Evolutionary conservation across 1,140 invertebrate species (phyloP).

Genomic region (Pseudomyrmex cubaensis): DNA sequence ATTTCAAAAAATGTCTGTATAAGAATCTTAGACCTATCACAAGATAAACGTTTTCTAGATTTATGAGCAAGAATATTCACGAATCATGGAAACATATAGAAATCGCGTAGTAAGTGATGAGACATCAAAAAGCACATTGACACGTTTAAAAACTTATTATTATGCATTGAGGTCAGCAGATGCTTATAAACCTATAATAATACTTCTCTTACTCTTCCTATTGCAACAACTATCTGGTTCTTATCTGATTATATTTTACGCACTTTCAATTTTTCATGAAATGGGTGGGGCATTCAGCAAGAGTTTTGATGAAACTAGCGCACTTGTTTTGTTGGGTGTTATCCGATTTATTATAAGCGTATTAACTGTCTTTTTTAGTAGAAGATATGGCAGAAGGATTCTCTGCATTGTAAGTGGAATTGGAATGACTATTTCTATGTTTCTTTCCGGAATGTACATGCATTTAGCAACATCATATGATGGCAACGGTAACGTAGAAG

Average conservation of each 20-base stretch:
- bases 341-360: constrained; percentile 76
- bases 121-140: background rate
- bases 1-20: background rate
- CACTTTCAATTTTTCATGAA: constrained; percentile 26
- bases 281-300: constrained; percentile 31
- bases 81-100: constrained; percentile 27
- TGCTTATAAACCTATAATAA: constrained; percentile 22
- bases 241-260: constrained; percentile 45
- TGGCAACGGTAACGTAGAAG: constrained; percentile 62
- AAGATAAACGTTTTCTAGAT: constrained; percentile 40
- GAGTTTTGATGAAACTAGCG: constrained; percentile 23
- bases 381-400: constrained; percentile 85
- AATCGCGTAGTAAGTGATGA: background rate
- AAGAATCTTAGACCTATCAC: background rate
- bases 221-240: constrained; percentile 39
- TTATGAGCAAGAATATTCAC: constrained; percentile 36
- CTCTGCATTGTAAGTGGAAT: constrained; percentile 85
- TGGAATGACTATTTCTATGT: constrained; percentile 86
- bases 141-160: constrained; percentile 29
- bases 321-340: constrained; percentile 28
- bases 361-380: constrained; percentile 84
- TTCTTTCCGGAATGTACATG: constrained; percentile 85
- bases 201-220: constrained; percentile 34
- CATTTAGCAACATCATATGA: constrained; percentile 81
- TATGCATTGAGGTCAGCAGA: background rate